Evolutionary conservation across 2,888 invertebrate species (phyloP), one percentile per base, ranked within the genome.

Genomic region (Phasia obesa): DNA sequence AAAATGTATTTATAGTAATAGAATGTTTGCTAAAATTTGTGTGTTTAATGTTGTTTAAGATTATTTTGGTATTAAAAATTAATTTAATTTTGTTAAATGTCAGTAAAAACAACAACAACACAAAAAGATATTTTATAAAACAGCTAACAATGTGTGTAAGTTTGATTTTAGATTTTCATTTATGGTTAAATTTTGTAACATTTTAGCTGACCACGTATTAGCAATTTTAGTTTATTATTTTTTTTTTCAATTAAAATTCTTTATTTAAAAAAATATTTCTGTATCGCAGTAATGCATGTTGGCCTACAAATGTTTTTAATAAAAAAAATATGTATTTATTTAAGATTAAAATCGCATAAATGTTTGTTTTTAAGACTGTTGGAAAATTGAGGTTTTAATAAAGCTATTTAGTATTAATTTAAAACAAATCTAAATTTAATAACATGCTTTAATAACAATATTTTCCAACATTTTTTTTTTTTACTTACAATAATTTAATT

Each of bases 211-310:
- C 83, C 83, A 83, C 83, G 83, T 83, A 79, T 79, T 59, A 70
- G 79, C 75, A 83, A 83, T 83, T 83, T 83, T 62, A 79, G 51
- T 70, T 75, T 83, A 65, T 74, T 82, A 79, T 76, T 78, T 57
- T 82, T 69, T 82, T 83, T 83, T 83, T 79, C 79, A 83, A 79
- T 83, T 79, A 83, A 83, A 83, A 79, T 83, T 75, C 79, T 65
- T 79, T 75, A 51, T 51, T 47, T 15, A n/a, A 47, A 19, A 57
- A 64, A 23, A 76, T 27, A 35, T 25, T 2, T 44, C 7, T 38
- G n/a, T 53, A 5, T 15, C 35, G 9, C 11, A 11, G 3, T 13
- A 69, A 35, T 35, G 38, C 70, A 55, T 70, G 81, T 65, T 82
- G 83, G 79, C 83, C 83, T 83, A 83, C 69, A 79, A 83, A 74